A percentile compares a stretch with the other conserved stretches of the same genome.
These are phyloP conservation scores for Pipra filicauda DNA, from an alignment of 2,113 vertebrate genomes.

Conservation along the genomic window DNA sequence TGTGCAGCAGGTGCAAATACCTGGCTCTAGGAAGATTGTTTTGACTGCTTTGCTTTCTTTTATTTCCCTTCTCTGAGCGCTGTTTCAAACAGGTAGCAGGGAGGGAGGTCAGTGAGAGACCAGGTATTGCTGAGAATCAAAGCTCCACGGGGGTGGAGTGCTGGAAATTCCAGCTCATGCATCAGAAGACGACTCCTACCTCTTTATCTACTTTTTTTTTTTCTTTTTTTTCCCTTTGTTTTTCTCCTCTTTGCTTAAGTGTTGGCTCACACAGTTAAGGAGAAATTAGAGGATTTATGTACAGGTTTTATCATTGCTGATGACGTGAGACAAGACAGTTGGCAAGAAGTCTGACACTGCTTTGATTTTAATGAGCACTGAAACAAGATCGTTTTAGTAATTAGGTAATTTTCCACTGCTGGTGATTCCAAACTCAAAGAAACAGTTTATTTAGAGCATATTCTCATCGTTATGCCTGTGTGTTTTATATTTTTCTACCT, in stretches of 20 bases:
- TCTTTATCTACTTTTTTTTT: background rate
- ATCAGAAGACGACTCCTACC: background rate
- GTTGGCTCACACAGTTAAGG: background rate
- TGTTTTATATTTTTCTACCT: background rate
- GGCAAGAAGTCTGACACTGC: constrained; percentile 13
- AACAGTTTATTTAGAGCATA: background rate
- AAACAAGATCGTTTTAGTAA: constrained; percentile 43
- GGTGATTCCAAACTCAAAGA: background rate
- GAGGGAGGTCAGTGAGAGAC: background rate
- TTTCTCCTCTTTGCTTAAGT: background rate
- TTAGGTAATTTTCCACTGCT: constrained; percentile 56
- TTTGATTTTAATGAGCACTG: constrained; percentile 50
- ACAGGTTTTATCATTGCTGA: constrained; percentile 22
- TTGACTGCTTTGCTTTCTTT: background rate
- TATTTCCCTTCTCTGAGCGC: background rate
- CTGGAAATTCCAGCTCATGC: background rate
- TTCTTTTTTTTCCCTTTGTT: background rate
- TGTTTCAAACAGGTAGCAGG: background rate
- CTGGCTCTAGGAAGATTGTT: background rate
- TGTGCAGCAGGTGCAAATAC: background rate
- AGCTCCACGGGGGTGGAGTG: background rate
- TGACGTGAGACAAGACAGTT: constrained; percentile 42
- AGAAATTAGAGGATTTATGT: constrained; percentile 18
- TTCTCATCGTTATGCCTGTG: background rate
- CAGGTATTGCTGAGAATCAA: background rate